Base-by-base conservation (phyloP, 1,140 invertebrate species). In the Hyphantria cunea region DNA sequence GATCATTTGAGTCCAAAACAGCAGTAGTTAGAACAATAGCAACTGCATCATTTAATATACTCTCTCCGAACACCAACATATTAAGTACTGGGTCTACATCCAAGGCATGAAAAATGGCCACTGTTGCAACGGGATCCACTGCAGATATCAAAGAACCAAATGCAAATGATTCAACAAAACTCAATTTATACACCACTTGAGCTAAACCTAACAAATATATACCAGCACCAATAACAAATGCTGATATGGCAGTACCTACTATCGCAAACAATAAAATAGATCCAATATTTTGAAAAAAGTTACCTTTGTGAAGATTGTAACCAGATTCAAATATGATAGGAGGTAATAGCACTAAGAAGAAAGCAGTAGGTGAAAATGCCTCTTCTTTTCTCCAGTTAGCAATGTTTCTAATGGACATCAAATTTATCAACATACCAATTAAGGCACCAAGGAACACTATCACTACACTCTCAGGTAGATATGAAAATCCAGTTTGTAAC, bases 251-350 rank as follows among this genome's bases (percentile, higher is more conserved):
- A 13, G 98, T 99, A 0, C 98, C 98, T 78, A 99, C 93, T 71
- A 99, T 98, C 0, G 98, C 98, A 94, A 99, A 99, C 0, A 99
- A 95, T 64, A 99, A 85, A 69, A 97, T 96, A 6, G 96, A 98
- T 17, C 97, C 98, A 84, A 99, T 98, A 82, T 99, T 99, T 92
- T 99, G 98, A 86, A 99, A 99, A 82, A 99, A 99, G 82, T 99
- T 99, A 52, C 98, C 98, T 90, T 99, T 99, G 78, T 99, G 98
- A 48, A 99, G 93, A 94, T 99, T 99, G 82, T 99, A 99, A 4
- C 98, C 98, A 4, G 98, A 99, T 91, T 99, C 98, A 93, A 99
- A 99, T 71, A 99, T 99, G 45, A 99, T 99, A 0, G 98, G 98
- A 6, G 98, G 98, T n/a, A 99, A 84, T 0, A 99, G 92, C 0